Base-by-base conservation (phyloP, 2,888 invertebrate species). In the Cantharis rustica region DNA sequence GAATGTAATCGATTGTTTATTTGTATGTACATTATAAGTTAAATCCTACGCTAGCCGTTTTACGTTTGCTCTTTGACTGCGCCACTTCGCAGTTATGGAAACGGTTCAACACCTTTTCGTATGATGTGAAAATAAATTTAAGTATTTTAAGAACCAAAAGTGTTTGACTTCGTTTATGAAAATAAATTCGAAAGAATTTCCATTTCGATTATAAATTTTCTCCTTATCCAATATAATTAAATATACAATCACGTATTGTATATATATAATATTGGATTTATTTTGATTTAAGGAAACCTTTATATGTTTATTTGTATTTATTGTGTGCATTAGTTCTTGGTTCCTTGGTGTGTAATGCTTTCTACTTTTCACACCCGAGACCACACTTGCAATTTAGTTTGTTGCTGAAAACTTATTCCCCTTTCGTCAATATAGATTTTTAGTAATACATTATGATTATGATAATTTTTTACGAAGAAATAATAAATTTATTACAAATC, bases 261-360 rank as follows among this genome's bases (percentile, higher is more conserved):
- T 47, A 47, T 47, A n/a, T 9, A n/a, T 47, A 47, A 47, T 47
- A 47, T n/a, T 47, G 13, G 17, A 20, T 16, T 16, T 66, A 20
- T 66, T 20, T 66, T 20, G 64, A 66, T 66, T 66, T 66, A 66
- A 20, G 17, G 16, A 66, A 66, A 66, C 23, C 64, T 66, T 66
- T 66, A 20, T 66, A 63, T 13, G 15, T 17, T 66, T 66, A 66
- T 66, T 17, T 66, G 20, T 66, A 66, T 66, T 66, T 66, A 66
- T 66, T 23, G 64, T 66, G 64, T 66, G 20, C 64, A 66, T 66
- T 66, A 66, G 64, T 66, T 66, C 17, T 66, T 66, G n/a, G 23
- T 66, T 66, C 64, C 64, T 66, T 23, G 17, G 64, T 66, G 64
- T 66, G 64, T 20, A 66, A 23, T 66, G 15, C 7, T 66, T 66